Conservation (phyloP, 2,113 vertebrate species). For the Opisthocomus hoazin region DNA sequence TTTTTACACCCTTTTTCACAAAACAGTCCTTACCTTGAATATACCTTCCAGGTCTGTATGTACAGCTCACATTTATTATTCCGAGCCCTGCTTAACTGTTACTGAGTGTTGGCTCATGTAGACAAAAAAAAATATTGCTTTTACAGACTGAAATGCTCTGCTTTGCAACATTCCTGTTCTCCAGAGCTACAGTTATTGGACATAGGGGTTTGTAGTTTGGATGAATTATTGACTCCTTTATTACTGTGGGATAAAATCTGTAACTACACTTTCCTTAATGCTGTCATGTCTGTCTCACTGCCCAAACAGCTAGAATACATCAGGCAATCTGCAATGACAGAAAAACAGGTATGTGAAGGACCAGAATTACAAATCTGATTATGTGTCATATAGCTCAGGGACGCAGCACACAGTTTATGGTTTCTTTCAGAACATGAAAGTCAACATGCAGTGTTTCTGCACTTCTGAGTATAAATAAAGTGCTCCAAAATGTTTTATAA, state of each 20-base stretch:
- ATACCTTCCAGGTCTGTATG: neutral
- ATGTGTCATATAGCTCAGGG: neutral
- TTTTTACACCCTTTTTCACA: neutral
- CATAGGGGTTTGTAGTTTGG: neutral
- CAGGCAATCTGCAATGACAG: neutral
- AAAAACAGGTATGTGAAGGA: neutral
- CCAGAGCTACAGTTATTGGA: neutral
- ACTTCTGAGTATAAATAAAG: neutral
- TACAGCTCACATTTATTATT: neutral
- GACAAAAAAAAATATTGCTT: neutral
- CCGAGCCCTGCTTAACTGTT: neutral
- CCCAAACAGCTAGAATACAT: neutral
- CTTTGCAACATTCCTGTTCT: neutral
- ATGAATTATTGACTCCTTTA: neutral
- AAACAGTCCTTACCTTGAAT: neutral
- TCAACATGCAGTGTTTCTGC: neutral
- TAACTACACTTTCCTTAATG: neutral
- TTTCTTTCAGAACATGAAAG: neutral
- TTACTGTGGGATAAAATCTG: neutral
- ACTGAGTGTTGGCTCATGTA: neutral
- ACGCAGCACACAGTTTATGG: neutral
- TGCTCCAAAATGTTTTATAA: neutral
- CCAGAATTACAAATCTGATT: neutral
- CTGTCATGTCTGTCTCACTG: neutral
- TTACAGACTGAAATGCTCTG: neutral